Evolutionary conservation across 1,140 invertebrate species (phyloP).

Genomic region (Aphis craccivora): DNA sequence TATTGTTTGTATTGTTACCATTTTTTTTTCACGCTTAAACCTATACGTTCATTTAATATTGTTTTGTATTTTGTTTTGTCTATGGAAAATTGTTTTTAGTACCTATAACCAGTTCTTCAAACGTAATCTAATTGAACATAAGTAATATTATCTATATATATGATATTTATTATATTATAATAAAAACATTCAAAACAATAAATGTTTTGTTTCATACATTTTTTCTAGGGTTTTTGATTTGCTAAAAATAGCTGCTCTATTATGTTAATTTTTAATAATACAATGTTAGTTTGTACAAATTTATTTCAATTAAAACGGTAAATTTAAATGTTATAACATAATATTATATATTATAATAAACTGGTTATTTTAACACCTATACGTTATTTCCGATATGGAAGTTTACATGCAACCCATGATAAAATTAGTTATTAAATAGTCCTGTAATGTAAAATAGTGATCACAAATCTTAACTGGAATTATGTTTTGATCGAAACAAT

Average conservation of each 20-base stretch:
- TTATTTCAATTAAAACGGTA: neutral
- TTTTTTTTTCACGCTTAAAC: too few relatives aligned
- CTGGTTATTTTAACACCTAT: neutral
- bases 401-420: neutral
- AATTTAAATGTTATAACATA: neutral
- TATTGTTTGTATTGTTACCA: neutral
- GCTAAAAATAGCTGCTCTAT: neutral
- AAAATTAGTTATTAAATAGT: neutral
- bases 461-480: neutral
- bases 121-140: neutral
- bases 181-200: too few relatives aligned
- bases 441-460: neutral
- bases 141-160: too few relatives aligned
- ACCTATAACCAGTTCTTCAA: neutral
- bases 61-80: neutral
- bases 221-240: neutral
- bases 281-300: neutral
- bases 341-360: neutral
- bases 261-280: neutral
- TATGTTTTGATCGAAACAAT: neutral
- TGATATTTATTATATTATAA: neutral
- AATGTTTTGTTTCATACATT: neutral
- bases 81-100: neutral
- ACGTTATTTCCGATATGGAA: neutral
- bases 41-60: too few relatives aligned